Conservation (phyloP, 2,888 invertebrate genomes). For the Dynastes maya region DNA sequence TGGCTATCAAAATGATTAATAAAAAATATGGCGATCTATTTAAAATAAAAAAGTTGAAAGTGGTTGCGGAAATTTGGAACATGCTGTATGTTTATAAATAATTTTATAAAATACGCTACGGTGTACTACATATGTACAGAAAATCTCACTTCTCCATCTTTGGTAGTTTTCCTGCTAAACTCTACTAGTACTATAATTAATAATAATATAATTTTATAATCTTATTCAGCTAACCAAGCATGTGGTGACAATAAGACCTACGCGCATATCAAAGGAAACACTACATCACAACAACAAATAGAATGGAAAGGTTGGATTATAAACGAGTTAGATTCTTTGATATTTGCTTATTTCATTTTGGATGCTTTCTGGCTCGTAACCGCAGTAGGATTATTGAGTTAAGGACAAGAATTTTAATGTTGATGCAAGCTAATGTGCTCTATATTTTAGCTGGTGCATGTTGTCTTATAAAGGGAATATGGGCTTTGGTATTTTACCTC, state of each 20-base stretch:
- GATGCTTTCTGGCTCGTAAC: conserved; percentile 63
- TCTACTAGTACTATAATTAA: neutral
- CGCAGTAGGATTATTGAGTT: conserved; percentile 62
- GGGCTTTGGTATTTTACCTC: conserved; percentile 60
- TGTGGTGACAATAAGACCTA: conserved; percentile 6
- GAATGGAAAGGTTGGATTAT: conserved; percentile 19
- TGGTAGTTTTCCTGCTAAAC: too few species aligned
- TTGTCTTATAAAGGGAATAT: conserved; percentile 57
- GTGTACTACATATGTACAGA: too few species aligned
- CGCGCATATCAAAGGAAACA: neutral
- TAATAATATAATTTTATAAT: too few species aligned
- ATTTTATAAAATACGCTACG: too few species aligned
- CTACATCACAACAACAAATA: neutral
- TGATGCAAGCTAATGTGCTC: neutral
- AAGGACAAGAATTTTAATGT: conserved; percentile 2
- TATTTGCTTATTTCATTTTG: conserved; percentile 54
- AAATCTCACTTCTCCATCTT: too few species aligned
- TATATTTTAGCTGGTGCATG: conserved; percentile 59
- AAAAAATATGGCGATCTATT: too few species aligned
- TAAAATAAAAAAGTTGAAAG: too few species aligned
- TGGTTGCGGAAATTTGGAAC: too few species aligned
- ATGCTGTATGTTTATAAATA: too few species aligned
- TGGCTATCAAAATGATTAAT: too few species aligned
- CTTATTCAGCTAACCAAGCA: neutral
- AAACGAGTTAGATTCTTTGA: conserved; percentile 38